Base-by-base conservation (phyloP, 2,888 invertebrate species). In the Uloborus plumipes region DNA sequence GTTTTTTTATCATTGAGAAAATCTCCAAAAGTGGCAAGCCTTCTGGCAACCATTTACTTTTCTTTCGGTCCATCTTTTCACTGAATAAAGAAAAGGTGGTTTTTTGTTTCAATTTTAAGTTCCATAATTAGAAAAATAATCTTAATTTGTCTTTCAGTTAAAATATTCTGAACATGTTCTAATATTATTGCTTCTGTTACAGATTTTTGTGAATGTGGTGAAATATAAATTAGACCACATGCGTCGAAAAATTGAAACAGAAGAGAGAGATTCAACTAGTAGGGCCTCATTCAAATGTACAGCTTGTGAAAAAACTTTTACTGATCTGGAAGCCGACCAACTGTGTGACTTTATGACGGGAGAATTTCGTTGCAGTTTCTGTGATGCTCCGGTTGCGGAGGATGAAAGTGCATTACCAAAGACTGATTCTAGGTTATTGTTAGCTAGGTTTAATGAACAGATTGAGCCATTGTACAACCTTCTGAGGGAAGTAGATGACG, bases 221-320 rank as follows among this genome's bases (percentile, higher is more conserved):
- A 98, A 98, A 90, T 99, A 98, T 90, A 98, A 98, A 90, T 90
- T 99, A 88, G 98, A 98, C 90, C 92, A 97, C 88, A 97, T 98
- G 94, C 92, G 97, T 79, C 95, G 97, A 88, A 93, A 97, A 86
- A 94, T 99, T 92, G 98, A 98, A 89, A 96, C 95, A 0, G 97
- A 97, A 88, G 98, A 98, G 88, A 91, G 97, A 69, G 96, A 98
- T 89, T 96, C 96, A 0, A 98, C 97, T 0, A 96, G 96, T 88
- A 92, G 98, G 85, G 96, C 98, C 31, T 97, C 98, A 88, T 99
- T 98, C 89, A 95, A 95, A 88, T 98, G 98, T 88, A 94, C 94
- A 4, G 92, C 93, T 72, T 98, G 98, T 89, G 92, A 93, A 72
- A 98, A 97, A 90, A 95, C 97, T 0, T 98, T 96, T 89, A 98